Percentiles rank a stretch among this genome's conserved stretches.
These are phyloP conservation scores for Daubentonia madagascariensis DNA, from an alignment of 2,113 vertebrate genomes.

Conservation along the genomic window DNA sequence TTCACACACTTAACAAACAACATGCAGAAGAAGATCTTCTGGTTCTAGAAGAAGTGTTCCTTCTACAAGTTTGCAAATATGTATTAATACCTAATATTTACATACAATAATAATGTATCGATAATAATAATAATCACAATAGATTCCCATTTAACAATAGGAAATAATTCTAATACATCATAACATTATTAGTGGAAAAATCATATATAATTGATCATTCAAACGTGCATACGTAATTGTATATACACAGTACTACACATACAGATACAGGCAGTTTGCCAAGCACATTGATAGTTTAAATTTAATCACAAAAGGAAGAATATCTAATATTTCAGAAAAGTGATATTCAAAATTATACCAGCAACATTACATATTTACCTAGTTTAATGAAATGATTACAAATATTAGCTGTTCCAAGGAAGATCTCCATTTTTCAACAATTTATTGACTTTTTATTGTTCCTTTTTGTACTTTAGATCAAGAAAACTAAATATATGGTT, in stretches of 20 bases:
- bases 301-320: not conserved
- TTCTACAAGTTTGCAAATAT: not conserved
- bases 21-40: not conserved
- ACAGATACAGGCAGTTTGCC: not conserved
- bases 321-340: conserved; percentile 18
- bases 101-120: not conserved
- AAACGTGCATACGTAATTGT: not conserved
- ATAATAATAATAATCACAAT: not conserved
- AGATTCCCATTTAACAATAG: not conserved
- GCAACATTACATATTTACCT: not conserved
- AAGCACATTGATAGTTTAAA: not conserved
- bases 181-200: not conserved
- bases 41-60: not conserved
- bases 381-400: not conserved
- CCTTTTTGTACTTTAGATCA: conserved; percentile 17
- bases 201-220: not conserved
- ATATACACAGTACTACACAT: not conserved
- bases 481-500: not conserved
- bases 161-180: not conserved
- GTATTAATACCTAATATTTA: not conserved
- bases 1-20: not conserved
- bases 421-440: not conserved
- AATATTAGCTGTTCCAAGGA: not conserved
- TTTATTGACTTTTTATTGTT: not conserved
- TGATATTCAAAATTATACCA: not conserved